Conservation (phyloP, 2,113 vertebrate genomes). For the Sylvietta virens region DNA sequence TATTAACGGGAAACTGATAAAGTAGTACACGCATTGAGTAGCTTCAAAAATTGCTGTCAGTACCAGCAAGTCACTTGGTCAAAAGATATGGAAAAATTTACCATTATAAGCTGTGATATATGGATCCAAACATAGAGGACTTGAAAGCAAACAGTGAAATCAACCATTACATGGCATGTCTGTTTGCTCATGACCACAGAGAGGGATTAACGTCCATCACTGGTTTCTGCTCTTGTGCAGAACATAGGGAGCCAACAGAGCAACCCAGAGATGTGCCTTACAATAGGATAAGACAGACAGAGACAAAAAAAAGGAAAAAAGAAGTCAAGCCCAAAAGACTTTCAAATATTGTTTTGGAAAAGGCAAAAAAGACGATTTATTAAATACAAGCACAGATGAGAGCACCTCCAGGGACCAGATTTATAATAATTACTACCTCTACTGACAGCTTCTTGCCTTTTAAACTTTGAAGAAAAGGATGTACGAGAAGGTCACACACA, state of each 20-base stretch:
- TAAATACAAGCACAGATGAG: background rate
- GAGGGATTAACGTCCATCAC: background rate
- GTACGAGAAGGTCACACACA: slow-evolving; percentile 12
- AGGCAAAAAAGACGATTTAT: background rate
- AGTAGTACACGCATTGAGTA: background rate
- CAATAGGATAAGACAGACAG: background rate
- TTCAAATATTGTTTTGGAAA: background rate
- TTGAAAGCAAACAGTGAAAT: background rate
- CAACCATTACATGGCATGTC: background rate
- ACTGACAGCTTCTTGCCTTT: background rate
- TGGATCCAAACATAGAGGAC: background rate
- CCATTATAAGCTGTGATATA: background rate
- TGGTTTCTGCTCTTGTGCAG: background rate
- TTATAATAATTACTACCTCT: slow-evolving; percentile 22
- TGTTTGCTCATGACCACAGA: background rate
- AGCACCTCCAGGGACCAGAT: background rate
- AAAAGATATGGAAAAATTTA: background rate
- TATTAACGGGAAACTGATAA: background rate
- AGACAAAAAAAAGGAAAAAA: rapidly evolving
- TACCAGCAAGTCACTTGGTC: background rate
- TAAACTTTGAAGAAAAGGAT: background rate
- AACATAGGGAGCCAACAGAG: background rate
- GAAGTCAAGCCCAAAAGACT: background rate
- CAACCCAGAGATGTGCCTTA: background rate
- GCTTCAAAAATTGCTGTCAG: background rate